These are phyloP conservation scores for Pomacea canaliculata DNA, from an alignment of 2,888 invertebrate species.

Conservation along the genomic window DNA sequence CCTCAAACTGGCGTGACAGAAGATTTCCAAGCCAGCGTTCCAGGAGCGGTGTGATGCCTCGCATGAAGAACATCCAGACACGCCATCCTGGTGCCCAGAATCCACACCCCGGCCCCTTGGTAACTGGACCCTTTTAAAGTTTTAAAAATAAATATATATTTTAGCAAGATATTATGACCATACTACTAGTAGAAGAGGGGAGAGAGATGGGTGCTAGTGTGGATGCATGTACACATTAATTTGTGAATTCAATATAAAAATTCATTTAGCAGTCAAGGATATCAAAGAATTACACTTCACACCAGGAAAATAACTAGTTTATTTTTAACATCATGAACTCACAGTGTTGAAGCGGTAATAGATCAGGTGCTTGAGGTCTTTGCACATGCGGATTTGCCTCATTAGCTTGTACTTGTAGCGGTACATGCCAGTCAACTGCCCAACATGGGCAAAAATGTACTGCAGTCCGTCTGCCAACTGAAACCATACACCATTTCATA, in stretches of 20 bases:
- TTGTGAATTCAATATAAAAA: no score
- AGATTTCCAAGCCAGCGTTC: slow-evolving; percentile 99
- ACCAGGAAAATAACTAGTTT: no score
- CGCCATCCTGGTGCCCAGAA: slow-evolving; percentile 99
- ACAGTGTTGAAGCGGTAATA: slow-evolving; percentile 99
- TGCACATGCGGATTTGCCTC: slow-evolving; percentile 99
- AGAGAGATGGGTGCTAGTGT: no score
- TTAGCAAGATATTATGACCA: not conserved
- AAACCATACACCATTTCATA: not conserved
- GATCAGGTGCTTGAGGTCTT: slow-evolving; percentile 98
- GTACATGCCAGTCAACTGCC: slow-evolving; percentile 99
- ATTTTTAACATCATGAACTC: slow-evolving; percentile 68
- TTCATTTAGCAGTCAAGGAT: no score
- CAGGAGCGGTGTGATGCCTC: slow-evolving; percentile 96
- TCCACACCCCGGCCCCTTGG: slow-evolving; percentile 98
- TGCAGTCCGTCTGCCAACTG: slow-evolving; percentile 98
- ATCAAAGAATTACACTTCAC: no score
- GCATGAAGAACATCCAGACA: slow-evolving; percentile 99
- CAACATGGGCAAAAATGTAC: slow-evolving; percentile 99
- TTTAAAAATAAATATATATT: not conserved
- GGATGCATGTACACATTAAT: not conserved
- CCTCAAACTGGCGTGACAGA: slow-evolving; percentile 98
- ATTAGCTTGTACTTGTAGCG: slow-evolving; percentile 96
- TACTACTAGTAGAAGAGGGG: not conserved
- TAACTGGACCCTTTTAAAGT: slow-evolving; percentile 86